These are phyloP conservation scores for Aurelia sp. DNA, from an alignment of 30 jellyfish, hydroid and myxozoan genomes.

Conservation along the genomic window DNA sequence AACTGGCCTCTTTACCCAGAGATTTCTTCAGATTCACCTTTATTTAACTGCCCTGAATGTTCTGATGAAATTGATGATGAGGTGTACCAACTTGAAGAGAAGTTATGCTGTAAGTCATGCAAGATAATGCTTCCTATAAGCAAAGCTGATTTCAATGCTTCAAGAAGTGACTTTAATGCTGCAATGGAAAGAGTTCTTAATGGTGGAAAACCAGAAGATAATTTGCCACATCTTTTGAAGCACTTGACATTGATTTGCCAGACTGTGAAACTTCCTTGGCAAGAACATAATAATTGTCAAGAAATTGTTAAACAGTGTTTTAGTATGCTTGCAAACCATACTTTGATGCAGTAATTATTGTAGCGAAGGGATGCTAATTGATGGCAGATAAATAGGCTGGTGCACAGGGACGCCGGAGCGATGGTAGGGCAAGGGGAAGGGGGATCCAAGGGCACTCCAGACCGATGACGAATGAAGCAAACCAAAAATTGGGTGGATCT, in stretches of 20 bases:
- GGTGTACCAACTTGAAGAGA: not conserved
- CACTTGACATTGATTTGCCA: constrained; percentile 69
- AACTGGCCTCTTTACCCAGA: constrained; percentile 84
- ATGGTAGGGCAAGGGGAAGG: too few relatives aligned
- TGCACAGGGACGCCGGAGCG: too few relatives aligned
- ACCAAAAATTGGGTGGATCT: too few relatives aligned
- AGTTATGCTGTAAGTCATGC: constrained; percentile 35
- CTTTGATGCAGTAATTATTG: too few relatives aligned
- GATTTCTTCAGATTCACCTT: constrained; percentile 42
- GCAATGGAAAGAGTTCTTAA: constrained; percentile 77
- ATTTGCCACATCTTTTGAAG: constrained; percentile 52
- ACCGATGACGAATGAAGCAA: too few relatives aligned
- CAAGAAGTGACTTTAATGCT: constrained; percentile 29
- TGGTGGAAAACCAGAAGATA: constrained; percentile 43
- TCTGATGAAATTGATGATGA: not conserved
- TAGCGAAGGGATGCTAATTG: too few relatives aligned
- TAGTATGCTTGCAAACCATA: constrained; percentile 81
- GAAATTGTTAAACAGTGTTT: constrained; percentile 89
- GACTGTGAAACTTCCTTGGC: constrained; percentile 76
- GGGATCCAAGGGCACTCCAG: too few relatives aligned
- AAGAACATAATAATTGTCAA: constrained; percentile 85
- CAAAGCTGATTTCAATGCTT: constrained; percentile 8
- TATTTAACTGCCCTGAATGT: constrained; percentile 43
- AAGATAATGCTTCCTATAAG: not conserved
- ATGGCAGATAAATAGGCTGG: too few relatives aligned